Evolutionary conservation across 2,888 invertebrate species (phyloP), one percentile per base, ranked within the genome.

Genomic region (Anthoptus insignis): DNA sequence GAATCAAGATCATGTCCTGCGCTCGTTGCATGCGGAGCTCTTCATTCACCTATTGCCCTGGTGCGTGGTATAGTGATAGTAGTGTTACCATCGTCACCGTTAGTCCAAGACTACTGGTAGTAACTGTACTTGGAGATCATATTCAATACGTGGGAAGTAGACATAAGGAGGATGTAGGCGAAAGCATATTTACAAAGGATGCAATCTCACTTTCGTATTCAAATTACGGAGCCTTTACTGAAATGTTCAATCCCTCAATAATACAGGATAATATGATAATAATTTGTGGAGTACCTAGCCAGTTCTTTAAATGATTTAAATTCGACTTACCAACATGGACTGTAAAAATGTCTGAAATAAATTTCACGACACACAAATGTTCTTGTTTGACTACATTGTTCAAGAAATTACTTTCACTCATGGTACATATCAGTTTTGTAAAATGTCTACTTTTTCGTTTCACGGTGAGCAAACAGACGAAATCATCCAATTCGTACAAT

Each of bases 1-100:
- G 9, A 27, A 42, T 57, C 16, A 24, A 45, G 45, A 45, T 45
- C 57, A 7, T 9, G 6, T 34, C 8, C 11, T 11, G 45, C 16
- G 21, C 47, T 54, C 24, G 47, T 34, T 54, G 61, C 61, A 61
- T 61, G 54, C 54, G 54, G 47, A 61, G n/a, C 45, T 61, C 61
- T 29, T 34, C 47, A 27, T 61, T 54, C 54, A 54, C 54, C 61
- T 47, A 61, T 54, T 61, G 54, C 47, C 53, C 54, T 47, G 53
- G 47, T 47, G 21, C 60, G 29, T 16, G 39, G 11, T 22, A 14
- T 3, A 42, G 24, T 27, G 42, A 52, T 9, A 42, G 27, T 42
- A 19, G 6, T 39, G 16, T 39, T 6, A 39, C 39, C 42, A 37
- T 37, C 11, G 34, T 47, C 45, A 61, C 54, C 61, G 61, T 47